These are phyloP conservation scores for Ptilorrhoa leucosticta DNA, from an alignment of 2,113 vertebrate genomes.

Conservation along the genomic window DNA sequence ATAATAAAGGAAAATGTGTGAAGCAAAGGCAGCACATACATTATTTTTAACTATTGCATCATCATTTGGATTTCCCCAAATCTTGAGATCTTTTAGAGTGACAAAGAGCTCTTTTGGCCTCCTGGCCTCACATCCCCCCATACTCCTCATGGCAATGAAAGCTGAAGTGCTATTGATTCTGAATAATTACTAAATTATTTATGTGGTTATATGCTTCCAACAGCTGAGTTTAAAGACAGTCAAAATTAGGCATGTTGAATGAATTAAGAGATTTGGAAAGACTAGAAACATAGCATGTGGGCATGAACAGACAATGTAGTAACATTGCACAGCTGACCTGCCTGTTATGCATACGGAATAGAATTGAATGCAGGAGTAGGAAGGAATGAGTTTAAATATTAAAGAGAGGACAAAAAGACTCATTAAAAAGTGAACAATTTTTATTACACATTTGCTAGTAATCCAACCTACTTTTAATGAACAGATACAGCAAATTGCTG, in stretches of 20 bases:
- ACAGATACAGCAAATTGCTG: slow-evolving; percentile 7
- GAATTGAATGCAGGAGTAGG: background rate
- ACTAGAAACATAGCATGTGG: background rate
- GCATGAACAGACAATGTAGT: background rate
- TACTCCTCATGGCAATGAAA: background rate
- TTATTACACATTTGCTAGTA: slow-evolving; percentile 29
- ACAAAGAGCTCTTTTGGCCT: background rate
- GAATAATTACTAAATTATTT: background rate
- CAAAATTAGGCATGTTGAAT: background rate
- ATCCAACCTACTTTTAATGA: slow-evolving; percentile 19
- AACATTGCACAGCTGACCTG: background rate
- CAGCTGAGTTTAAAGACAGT: background rate
- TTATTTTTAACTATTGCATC: background rate
- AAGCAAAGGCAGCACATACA: background rate
- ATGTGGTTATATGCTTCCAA: background rate
- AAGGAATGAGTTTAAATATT: background rate
- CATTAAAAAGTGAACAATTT: background rate
- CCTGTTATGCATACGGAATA: background rate
- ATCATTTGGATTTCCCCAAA: background rate
- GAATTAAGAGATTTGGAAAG: background rate
- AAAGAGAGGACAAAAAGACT: slow-evolving; percentile 12
- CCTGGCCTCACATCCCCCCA: background rate
- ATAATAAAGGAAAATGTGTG: background rate
- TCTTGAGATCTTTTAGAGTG: background rate
- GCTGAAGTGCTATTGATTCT: background rate